Conservation (phyloP, 2,888 invertebrate species). For the Apomyelois bistriatella region DNA sequence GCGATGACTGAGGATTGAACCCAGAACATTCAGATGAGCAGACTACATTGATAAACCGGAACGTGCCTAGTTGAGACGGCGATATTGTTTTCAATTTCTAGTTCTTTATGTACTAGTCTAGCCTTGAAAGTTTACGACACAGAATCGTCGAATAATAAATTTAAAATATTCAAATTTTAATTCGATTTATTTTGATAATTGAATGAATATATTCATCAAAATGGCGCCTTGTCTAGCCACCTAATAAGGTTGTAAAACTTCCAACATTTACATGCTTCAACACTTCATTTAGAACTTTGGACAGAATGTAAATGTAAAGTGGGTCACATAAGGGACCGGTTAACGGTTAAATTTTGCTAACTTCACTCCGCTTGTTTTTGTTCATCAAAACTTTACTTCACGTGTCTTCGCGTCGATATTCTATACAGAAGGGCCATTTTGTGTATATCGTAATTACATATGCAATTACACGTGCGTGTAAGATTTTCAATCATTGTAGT, state of each 20-base stretch:
- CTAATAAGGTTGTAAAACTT: background rate
- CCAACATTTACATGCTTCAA: constrained; percentile 8
- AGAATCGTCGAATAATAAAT: no score
- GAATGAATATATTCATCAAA: background rate
- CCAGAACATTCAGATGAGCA: no score
- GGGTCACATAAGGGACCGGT: constrained; percentile 33
- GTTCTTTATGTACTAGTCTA: no score
- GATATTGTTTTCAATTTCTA: no score
- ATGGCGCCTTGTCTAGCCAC: background rate
- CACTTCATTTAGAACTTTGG: constrained; percentile 11
- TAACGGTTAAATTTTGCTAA: constrained; percentile 31
- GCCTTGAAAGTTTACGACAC: no score
- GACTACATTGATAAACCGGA: no score
- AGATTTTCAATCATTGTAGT: background rate
- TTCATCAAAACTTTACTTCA: constrained; percentile 26
- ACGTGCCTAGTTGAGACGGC: no score
- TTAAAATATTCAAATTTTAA: no score
- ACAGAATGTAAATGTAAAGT: constrained; percentile 35
- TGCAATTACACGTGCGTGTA: background rate
- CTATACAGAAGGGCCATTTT: no score
- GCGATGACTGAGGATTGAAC: no score
- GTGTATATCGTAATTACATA: background rate
- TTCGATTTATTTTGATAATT: background rate
- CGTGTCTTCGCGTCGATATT: constrained; percentile 18
- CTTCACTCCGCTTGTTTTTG: constrained; percentile 33